A percentile compares a stretch with the other conserved stretches of the same genome.
Evolutionary conservation across 1,140 invertebrate species (phyloP).

Genomic region (Zaprionus capensis): DNA sequence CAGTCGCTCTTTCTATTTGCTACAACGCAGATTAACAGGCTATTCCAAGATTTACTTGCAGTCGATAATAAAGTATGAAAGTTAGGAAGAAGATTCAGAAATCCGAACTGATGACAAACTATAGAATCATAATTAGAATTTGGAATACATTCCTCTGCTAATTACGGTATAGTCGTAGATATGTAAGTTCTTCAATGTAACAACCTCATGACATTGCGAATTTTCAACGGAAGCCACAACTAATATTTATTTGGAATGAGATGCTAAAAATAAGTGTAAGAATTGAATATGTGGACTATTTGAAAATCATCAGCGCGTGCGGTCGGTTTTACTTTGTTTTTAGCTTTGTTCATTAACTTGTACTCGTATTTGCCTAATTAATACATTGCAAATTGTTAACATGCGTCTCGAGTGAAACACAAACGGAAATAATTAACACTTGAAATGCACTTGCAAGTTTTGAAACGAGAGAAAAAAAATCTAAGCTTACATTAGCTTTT

Average conservation of each 20-base stretch:
- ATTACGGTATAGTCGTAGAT: background rate
- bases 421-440: constrained; percentile 52
- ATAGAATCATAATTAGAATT: too few relatives aligned
- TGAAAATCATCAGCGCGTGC: constrained; percentile 6
- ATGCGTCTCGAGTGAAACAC: constrained; percentile 28
- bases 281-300: constrained; percentile 14
- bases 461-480: background rate
- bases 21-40: background rate
- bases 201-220: background rate
- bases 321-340: constrained; percentile 12
- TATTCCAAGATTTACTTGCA: background rate
- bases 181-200: background rate
- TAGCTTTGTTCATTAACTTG: constrained; percentile 25
- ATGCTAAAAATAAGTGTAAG: constrained; percentile 16
- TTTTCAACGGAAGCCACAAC: constrained; percentile 10
- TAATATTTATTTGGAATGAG: constrained; percentile 8
- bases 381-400: constrained; percentile 49
- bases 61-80: background rate
- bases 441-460: constrained; percentile 28
- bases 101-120: too few relatives aligned
- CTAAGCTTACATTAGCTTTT: constrained; percentile 8
- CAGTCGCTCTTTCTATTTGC: background rate
- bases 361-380: constrained; percentile 40
- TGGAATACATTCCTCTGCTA: background rate
- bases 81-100: too few relatives aligned